phyloP scores from a whole-genome alignment of 2,797 vertebrate species.

The Neoniphon sammara region DNA sequence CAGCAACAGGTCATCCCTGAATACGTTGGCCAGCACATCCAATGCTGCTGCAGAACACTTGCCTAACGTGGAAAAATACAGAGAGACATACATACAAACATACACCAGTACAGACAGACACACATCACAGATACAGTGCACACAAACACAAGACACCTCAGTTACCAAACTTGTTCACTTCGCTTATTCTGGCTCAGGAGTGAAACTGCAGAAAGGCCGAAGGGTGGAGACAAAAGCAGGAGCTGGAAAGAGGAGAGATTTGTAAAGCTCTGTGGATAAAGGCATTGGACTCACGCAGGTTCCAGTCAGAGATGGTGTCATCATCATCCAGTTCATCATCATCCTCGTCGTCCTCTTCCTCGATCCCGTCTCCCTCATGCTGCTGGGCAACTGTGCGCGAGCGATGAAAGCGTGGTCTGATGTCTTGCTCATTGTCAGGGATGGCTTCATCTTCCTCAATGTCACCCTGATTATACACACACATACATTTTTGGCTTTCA shows the following conservation, averaged over 20 bases:
- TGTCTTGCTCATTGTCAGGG: slow-evolving; percentile 96
- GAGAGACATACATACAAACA: slow-evolving; percentile 42
- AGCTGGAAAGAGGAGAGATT: not conserved
- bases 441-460: slow-evolving; percentile 96
- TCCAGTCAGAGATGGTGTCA: slow-evolving; percentile 97
- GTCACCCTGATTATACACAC: slow-evolving; percentile 85
- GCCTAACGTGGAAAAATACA: slow-evolving; percentile 76
- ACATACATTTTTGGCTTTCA: no score
- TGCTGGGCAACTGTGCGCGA: slow-evolving; percentile 95
- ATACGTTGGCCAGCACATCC: slow-evolving; percentile 95
- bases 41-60: slow-evolving; percentile 97
- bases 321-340: slow-evolving; percentile 95
- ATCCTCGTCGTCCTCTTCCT: slow-evolving; percentile 89
- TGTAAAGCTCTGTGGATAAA: slow-evolving; percentile 2
- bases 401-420: slow-evolving; percentile 94
- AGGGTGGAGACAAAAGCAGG: not conserved
- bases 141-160: slow-evolving; percentile 38
- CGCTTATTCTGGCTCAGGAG: not conserved
- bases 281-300: slow-evolving; percentile 87
- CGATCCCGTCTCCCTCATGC: slow-evolving; percentile 92
- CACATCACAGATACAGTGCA: slow-evolving; percentile 12
- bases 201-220: not conserved
- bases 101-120: slow-evolving; percentile 36
- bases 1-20: slow-evolving; percentile 92
- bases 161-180: slow-evolving; percentile 5